These are phyloP conservation scores for Trilocha varians DNA, from an alignment of 2,888 invertebrate genomes.

Conservation along the genomic window DNA sequence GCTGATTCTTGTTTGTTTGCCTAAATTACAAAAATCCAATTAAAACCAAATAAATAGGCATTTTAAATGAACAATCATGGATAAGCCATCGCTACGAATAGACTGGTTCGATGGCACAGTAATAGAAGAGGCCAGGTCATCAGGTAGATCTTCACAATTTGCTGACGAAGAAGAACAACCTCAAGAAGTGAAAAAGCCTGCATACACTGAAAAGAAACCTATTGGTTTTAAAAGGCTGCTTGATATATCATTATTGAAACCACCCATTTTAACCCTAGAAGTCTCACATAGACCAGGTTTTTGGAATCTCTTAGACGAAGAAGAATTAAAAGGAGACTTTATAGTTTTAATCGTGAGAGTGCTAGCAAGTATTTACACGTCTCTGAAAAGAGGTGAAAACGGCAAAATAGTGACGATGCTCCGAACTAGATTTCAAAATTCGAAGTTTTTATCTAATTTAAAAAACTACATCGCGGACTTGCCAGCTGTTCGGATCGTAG, in stretches of 20 bases:
- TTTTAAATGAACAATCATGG: not conserved
- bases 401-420: slow-evolving; percentile 42
- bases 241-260: slow-evolving; percentile 48
- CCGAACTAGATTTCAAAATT: slow-evolving; percentile 39
- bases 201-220: slow-evolving; percentile 45
- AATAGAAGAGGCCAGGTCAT: slow-evolving; percentile 38
- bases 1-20: not conserved
- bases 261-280: slow-evolving; percentile 51
- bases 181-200: slow-evolving; percentile 26
- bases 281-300: slow-evolving; percentile 57
- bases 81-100: slow-evolving; percentile 47
- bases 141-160: slow-evolving; percentile 22
- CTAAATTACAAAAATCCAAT: not conserved
- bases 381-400: slow-evolving; percentile 38
- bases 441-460: slow-evolving; percentile 41
- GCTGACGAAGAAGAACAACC: slow-evolving; percentile 38
- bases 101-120: slow-evolving; percentile 66
- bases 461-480: slow-evolving; percentile 38
- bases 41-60: too few species aligned
- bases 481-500: slow-evolving; percentile 43
- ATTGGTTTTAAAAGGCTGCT: slow-evolving; percentile 60
- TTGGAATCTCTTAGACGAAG: slow-evolving; percentile 49
- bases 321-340: slow-evolving; percentile 56
- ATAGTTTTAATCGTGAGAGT: slow-evolving; percentile 61
- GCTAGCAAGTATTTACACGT: slow-evolving; percentile 47